Percentiles rank a stretch among this genome's conserved stretches.
Conservation (phyloP, 2,113 vertebrate genomes). For the Bujurquina vittata region DNA sequence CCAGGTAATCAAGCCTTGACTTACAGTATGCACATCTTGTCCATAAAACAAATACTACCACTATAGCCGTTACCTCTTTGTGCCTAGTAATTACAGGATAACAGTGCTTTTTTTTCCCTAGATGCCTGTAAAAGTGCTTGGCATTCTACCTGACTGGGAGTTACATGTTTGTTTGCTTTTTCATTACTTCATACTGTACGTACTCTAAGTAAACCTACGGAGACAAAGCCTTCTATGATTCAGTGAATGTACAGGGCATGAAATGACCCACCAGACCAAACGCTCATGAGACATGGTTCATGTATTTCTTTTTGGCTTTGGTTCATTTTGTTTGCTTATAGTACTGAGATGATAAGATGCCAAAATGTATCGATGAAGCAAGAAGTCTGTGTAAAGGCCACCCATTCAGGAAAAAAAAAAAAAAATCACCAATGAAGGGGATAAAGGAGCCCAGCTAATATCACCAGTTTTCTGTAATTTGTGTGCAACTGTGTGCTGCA, state of each 20-base stretch:
- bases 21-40: conserved; percentile 38
- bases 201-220: background rate
- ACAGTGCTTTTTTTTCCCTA: conserved; percentile 33
- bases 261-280: conserved; percentile 41
- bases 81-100: conserved; percentile 65
- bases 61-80: conserved; percentile 65
- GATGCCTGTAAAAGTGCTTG: conserved; percentile 34
- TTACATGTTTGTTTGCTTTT: conserved; percentile 7
- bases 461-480: background rate
- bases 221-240: conserved; percentile 46
- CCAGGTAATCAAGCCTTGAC: conserved; percentile 58
- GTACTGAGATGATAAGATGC: background rate
- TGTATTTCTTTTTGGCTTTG: background rate
- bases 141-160: conserved; percentile 28
- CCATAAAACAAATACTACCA: conserved; percentile 26
- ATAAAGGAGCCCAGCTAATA: background rate
- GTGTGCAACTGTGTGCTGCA: background rate
- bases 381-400: background rate
- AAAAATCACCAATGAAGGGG: background rate
- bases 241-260: conserved; percentile 58
- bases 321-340: conserved; percentile 13
- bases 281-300: background rate
- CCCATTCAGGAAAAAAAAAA: background rate
- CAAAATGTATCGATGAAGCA: background rate
- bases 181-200: conserved; percentile 11